Base-by-base conservation (phyloP, 1,140 invertebrate species). In the Panagrolaimus sp. region DNA sequence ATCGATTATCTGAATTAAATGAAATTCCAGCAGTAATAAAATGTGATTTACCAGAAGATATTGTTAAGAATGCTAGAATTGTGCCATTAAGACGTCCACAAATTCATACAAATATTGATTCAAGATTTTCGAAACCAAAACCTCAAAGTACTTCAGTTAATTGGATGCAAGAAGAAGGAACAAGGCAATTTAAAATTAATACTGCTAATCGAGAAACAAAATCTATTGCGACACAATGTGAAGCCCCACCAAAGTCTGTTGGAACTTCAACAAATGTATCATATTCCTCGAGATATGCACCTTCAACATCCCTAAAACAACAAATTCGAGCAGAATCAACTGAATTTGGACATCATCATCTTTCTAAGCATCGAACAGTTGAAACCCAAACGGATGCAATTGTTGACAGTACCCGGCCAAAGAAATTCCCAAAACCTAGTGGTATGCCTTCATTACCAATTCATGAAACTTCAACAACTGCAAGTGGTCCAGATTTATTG, bases 11-110 rank as follows among this genome's bases (percentile, higher is more conserved):
- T 38, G 32, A 38, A 38, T 38, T 38, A 38, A 70, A 72, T 32
- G 58, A n/a, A 28, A 26, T 67, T 14, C 71, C 71, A 9, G 45
- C 24, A 9, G 78, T 79, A n/a, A 43, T 78, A 14, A 77, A 80
- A 65, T 78, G 76, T 65, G 43, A 69, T 14, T 65, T 78, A 26
- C 78, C 76, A 14, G 44, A 43, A 21, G 77, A 78, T 17, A 44
- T 78, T 24, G 62, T 80, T 24, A 44, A 26, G 12, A 75, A 70
- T 63, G 78, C 77, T 21, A 46, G 63, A 15, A 63, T 78, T 44
- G 74, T 76, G 5, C 69, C 76, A 1, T 28, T 12, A 58, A 38
- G 32, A 7, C 32, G 32, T 4, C 32, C 32, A 38, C 32, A 38
- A 38, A 38, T 38, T 38, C 32, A 38, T 4, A 38, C 32, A 38